Conservation (phyloP, 2,797 vertebrate species). For the Enteromius argenteus region DNA sequence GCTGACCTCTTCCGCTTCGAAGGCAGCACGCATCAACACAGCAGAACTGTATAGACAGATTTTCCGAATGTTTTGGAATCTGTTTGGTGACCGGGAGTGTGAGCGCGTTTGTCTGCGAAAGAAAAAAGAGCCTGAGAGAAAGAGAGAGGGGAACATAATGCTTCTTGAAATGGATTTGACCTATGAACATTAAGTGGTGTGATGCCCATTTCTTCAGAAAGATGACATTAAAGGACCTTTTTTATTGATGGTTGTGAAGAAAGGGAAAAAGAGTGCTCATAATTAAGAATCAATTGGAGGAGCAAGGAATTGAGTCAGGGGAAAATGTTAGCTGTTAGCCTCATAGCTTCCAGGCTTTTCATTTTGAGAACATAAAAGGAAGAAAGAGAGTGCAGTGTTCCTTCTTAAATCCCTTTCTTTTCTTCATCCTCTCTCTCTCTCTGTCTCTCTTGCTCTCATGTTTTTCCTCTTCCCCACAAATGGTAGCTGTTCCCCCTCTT, state of each 20-base stretch:
- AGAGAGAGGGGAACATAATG: conserved; percentile 69
- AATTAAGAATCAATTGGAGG: conserved; percentile 95
- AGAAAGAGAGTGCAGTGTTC: conserved; percentile 86
- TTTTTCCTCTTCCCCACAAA: conserved; percentile 80
- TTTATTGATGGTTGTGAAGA: conserved; percentile 84
- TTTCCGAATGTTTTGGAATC: conserved; percentile 99
- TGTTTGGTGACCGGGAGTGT: conserved; percentile 83
- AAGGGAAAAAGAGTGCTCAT: conserved; percentile 81
- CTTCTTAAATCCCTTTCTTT: conserved; percentile 91
- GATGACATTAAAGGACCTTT: conserved; percentile 86
- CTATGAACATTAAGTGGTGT: conserved; percentile 86
- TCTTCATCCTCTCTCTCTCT: conserved; percentile 55
- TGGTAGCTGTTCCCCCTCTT: conserved; percentile 86
- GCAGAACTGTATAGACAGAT: conserved; percentile 93
- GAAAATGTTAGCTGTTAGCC: conserved; percentile 82
- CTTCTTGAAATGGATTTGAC: conserved; percentile 91
- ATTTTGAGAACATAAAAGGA: conserved; percentile 92
- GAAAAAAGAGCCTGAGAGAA: conserved; percentile 36
- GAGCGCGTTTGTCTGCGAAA: conserved; percentile 36
- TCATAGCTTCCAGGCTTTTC: conserved; percentile 91
- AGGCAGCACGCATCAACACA: conserved; percentile 83
- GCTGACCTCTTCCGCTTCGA: conserved; percentile 87
- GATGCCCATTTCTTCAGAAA: conserved; percentile 88
- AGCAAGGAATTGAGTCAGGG: conserved; percentile 75
- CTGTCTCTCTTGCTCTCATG: conserved; percentile 56